phyloP scores from a whole-genome alignment of 1,140 invertebrate species.

The Drosophila lowei region DNA sequence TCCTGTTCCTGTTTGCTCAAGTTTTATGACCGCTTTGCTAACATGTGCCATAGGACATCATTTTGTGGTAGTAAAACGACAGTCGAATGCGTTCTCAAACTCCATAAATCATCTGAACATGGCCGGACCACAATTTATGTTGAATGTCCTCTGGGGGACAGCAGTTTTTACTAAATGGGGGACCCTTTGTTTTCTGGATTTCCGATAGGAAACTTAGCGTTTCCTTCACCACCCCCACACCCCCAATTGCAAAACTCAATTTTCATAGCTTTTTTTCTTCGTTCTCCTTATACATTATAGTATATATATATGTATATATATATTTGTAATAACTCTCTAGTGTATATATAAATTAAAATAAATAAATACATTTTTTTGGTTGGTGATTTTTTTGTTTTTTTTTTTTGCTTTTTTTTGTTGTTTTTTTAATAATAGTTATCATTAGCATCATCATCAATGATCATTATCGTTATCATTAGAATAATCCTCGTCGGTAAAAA shows the following conservation, averaged over 20 bases:
- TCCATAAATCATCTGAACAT: conserved; percentile 66
- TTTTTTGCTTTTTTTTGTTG: conserved; percentile 37
- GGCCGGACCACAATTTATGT: conserved; percentile 39
- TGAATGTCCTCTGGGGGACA: neutral
- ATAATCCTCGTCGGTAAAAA: conserved; percentile 71
- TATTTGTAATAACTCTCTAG: conserved; percentile 80
- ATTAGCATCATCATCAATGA: conserved; percentile 54
- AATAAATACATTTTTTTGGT: conserved; percentile 80
- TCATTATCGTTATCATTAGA: conserved; percentile 68
- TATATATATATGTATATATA: conserved; percentile 77
- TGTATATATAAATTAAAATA: conserved; percentile 82
- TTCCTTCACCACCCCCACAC: too few species aligned
- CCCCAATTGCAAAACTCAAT: too few species aligned
- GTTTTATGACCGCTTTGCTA: conserved; percentile 43
- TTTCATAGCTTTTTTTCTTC: conserved; percentile 19
- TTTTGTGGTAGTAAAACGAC: conserved; percentile 54
- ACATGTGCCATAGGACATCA: conserved; percentile 60
- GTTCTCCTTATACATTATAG: conserved; percentile 77
- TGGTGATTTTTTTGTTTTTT: conserved; percentile 28
- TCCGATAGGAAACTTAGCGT: too few species aligned
- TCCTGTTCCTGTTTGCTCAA: conserved; percentile 44
- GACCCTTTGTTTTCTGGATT: neutral
- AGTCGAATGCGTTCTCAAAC: conserved; percentile 61
- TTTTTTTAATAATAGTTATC: conserved; percentile 44
- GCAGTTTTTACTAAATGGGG: neutral